A percentile compares a stretch with the other conserved stretches of the same genome.
phyloP scores from a whole-genome alignment of 2,797 vertebrate species.

The Accipiter minullus region DNA sequence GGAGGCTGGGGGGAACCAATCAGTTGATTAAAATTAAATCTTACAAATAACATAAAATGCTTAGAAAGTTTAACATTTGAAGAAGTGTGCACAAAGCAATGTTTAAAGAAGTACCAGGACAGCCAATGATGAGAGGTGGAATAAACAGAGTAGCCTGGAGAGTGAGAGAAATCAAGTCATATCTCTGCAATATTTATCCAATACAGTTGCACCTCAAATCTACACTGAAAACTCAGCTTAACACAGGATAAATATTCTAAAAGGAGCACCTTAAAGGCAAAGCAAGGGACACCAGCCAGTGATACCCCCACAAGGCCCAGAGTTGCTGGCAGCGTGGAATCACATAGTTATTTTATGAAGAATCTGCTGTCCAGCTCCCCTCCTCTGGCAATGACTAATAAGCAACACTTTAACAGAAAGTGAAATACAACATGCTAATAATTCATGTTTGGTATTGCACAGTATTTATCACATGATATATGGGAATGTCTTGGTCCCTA shows the following conservation, averaged over 20 bases:
- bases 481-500: not conserved
- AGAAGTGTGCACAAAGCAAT: not conserved
- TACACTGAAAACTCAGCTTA: not conserved
- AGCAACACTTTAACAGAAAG: not conserved
- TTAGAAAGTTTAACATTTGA: not conserved
- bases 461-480: not conserved
- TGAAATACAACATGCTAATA: not conserved
- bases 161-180: not conserved
- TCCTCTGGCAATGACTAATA: not conserved
- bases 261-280: not conserved
- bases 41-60: not conserved
- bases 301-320: not conserved
- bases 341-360: not conserved
- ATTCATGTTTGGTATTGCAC: not conserved
- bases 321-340: not conserved
- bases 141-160: not conserved
- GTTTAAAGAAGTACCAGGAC: not conserved
- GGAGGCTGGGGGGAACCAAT: not conserved
- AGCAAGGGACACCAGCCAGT: not conserved
- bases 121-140: not conserved
- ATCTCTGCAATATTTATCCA: not conserved
- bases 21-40: not conserved
- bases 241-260: not conserved
- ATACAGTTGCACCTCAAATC: not conserved
- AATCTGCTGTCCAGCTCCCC: not conserved